Base-by-base conservation (phyloP, 2,888 invertebrate species). In the Melangyna quadrimaculata region DNA sequence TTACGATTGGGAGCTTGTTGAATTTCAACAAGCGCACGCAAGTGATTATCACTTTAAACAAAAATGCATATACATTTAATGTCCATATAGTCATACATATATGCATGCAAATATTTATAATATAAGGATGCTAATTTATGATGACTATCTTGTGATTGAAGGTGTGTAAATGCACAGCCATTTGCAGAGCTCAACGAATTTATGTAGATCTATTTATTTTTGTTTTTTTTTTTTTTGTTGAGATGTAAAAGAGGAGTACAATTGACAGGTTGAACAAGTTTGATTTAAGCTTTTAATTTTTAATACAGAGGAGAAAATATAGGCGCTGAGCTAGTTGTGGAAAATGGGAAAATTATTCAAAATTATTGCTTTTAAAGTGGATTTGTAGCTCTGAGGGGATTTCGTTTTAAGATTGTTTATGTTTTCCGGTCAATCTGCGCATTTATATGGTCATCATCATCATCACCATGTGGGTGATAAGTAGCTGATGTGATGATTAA, bases 71-170 rank as follows among this genome's bases (percentile, higher is more conserved):
- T n/a, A n/a, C n/a, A n/a, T n/a, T n/a, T n/a, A 17, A 43, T n/a
- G 14, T n/a, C 1, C 22, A 22, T 12, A 19, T n/a, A n/a, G n/a
- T 6, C 14, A 6, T 8, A 6, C 1, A 2, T 24, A 24, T 14
- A 12, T 22, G n/a, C n/a, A 48, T 9, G 9, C 8, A 61, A 37
- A 45, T n/a, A 10, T 57, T 32, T 19, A 57, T 10, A 35, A 59
- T 40, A 57, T 71, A 73, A 70, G 65, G 70, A 53, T 55, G 83
- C 74, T 83, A 83, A 83, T 83, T 83, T 70, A 71, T 63, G 83
- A 83, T 74, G 83, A 78, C 51, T 74, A 83, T 70, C 78, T 37
- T 40, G 40, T 61, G 40, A 65, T 65, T 29, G 65, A 73, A 55
- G 63, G 72, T 37, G 63, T 74, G 77, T 77, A 77, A 77, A 75